Base-by-base conservation (phyloP, 2,888 invertebrate genomes). In the Ichneumoninae sp. region DNA sequence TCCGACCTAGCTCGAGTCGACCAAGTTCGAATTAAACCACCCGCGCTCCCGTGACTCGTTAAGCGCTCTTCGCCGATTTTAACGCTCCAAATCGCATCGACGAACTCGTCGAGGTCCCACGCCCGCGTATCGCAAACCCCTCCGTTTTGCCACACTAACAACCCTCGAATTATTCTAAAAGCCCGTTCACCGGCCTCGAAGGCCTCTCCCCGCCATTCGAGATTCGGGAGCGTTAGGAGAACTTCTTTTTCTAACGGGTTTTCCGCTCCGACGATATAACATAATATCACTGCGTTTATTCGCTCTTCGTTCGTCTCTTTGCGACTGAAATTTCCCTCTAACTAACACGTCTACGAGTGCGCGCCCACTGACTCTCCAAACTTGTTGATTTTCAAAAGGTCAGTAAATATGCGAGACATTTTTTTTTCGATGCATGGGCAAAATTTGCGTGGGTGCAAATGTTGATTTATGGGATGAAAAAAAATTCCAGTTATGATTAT, bases 1-100 rank as follows among this genome's bases (percentile, higher is more conserved):
- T 87, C 72, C 83, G 78, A 88, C 88, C 87, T 81, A 84, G 84
- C 78, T 77, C 70, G 80, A 81, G 16, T 10, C 76, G 77, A 68
- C 62, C 68, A 57, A 44, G 68, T 57, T 68, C 75, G 52, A 80
- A 80, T 84, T 80, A 76, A 72, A 26, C 80, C 22, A 13, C 80
- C 22, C 70, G 65, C 69, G 54, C 62, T 82, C 57, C 13, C 57
- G 50, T 52, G 52, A 44, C 26, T 79, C 69, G 60, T 74, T 76
- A 65, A 84, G 72, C 68, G 52, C 44, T 77, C 76, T 80, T 83
- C 50, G 52, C 30, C 26, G 68, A 80, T 80, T 83, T 80, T 83
- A 72, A 83, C 80, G 80, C 83, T 83, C 80, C 60, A 80, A 80
- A 83, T 83, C 76, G 47, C 76, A 33, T 30, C 70, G 71, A 77